Evolutionary conservation across 2,888 invertebrate genomes (phyloP), one percentile per base, ranked within the genome.

Genomic region (Tuberolachnus salignus): DNA sequence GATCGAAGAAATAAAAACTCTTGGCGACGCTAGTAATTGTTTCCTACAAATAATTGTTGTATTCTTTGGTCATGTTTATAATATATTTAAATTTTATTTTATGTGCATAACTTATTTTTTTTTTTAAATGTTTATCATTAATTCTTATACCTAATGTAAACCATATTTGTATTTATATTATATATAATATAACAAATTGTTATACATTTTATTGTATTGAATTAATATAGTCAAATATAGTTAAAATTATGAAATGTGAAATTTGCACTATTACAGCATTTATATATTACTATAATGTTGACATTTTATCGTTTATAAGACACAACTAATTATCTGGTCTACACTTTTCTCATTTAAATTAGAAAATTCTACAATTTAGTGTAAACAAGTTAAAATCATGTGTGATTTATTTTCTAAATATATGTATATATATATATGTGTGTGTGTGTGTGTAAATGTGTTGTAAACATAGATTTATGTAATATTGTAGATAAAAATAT

Each of bases 1-100:
- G 78, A 78, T 66, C 78, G 78, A 13, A 78, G 78, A 42, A 59
- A 69, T 69, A 78, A 78, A 61, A 59, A 49, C 59, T 59, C 57
- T 69, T 78, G 78, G 78, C 69, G 78, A 61, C 69, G 51, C n/a
- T 53, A 51, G 51, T 74, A 78, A 51, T 61, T 59, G 59, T 69
- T 59, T 78, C 49, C 59, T 69, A 42, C n/a, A 34, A 21, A 42
- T 69, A 21, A 51, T 78, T 59, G 46, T 74, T 42, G 26, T 59
- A 21, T 59, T 67, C 26, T 67, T 46, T 13, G 14, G 13, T 75
- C 19, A 1, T 75, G 9, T 67, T 57, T 67, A 26, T 57, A n/a
- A n/a, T n/a, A n/a, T n/a, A 57, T 67, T 21, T 11, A 19, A 67
- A 75, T 57, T 49, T 16, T 73, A 75, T 55, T 51, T 23, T 21